phyloP scores from a whole-genome alignment of 2,888 invertebrate genomes.

The Drosophila hamatofila region DNA sequence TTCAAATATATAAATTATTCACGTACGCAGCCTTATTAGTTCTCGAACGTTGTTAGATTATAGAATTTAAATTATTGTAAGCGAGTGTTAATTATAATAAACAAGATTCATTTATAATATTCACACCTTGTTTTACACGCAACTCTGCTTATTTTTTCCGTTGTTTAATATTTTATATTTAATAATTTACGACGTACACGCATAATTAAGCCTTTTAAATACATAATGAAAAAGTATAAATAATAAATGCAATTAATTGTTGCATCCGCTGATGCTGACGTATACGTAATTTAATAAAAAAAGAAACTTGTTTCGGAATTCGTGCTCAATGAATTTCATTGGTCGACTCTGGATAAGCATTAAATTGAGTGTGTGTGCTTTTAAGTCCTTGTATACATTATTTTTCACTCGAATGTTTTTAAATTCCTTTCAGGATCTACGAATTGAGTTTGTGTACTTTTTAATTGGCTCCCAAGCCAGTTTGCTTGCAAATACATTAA shows the following conservation, averaged over 20 bases:
- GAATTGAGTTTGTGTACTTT: conserved; percentile 47
- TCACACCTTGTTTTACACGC: conserved; percentile 20
- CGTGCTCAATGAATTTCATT: conserved; percentile 34
- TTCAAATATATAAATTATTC: not conserved
- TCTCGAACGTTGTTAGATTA: not conserved
- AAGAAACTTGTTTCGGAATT: not conserved
- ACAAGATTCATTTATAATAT: conserved; percentile 23
- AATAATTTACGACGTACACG: conserved; percentile 14
- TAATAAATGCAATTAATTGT: conserved; percentile 69
- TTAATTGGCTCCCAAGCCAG: conserved; percentile 34
- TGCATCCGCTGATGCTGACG: conserved; percentile 16
- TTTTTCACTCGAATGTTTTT: conserved; percentile 9
- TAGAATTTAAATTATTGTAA: not conserved
- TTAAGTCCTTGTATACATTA: conserved; percentile 8
- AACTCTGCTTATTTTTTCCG: not conserved
- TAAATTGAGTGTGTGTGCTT: conserved; percentile 14
- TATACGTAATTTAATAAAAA: conserved; percentile 43
- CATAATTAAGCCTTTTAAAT: conserved; percentile 4
- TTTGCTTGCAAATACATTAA: too few relatives aligned
- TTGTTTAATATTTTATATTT: not conserved
- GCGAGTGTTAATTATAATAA: not conserved
- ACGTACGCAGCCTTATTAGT: not conserved
- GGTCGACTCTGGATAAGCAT: conserved; percentile 22
- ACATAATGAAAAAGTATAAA: conserved; percentile 24
- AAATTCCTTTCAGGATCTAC: conserved; percentile 20